phyloP scores from a whole-genome alignment of 2,113 vertebrate genomes.

The Haemorhous mexicanus region DNA sequence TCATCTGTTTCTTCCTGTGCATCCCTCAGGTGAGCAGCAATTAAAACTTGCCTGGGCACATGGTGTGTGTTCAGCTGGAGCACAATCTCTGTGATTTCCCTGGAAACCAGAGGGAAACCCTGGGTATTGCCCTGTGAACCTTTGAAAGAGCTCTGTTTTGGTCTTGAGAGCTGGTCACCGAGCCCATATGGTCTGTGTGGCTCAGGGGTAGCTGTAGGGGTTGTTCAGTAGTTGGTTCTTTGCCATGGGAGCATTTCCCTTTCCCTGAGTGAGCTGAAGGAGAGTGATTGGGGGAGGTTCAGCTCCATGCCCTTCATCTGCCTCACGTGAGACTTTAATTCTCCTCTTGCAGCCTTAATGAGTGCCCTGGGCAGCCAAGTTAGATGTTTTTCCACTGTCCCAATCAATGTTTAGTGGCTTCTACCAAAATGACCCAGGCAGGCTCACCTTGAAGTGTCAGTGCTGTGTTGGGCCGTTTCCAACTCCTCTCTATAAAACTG shows the following conservation, averaged over 20 bases:
- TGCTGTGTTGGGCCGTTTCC: not conserved
- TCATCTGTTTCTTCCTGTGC: not conserved
- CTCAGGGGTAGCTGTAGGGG: fast-evolving
- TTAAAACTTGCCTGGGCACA: not conserved
- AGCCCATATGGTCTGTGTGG: fast-evolving
- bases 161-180: not conserved
- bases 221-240: fast-evolving
- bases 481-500: not conserved
- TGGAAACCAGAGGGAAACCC: not conserved
- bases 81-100: not conserved
- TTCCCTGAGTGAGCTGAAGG: not conserved
- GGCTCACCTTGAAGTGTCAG: not conserved
- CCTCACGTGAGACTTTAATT: not conserved
- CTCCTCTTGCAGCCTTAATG: not conserved
- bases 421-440: not conserved
- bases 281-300: not conserved
- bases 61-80: not conserved
- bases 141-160: not conserved
- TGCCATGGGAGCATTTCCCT: not conserved
- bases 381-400: not conserved
- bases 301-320: not conserved
- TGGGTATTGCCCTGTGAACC: not conserved
- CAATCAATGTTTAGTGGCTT: not conserved
- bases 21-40: not conserved
- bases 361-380: not conserved